Evolutionary conservation across 2,888 invertebrate genomes (phyloP), one percentile per base, ranked within the genome.

Genomic region (Lepidocyrtinus sp.): DNA sequence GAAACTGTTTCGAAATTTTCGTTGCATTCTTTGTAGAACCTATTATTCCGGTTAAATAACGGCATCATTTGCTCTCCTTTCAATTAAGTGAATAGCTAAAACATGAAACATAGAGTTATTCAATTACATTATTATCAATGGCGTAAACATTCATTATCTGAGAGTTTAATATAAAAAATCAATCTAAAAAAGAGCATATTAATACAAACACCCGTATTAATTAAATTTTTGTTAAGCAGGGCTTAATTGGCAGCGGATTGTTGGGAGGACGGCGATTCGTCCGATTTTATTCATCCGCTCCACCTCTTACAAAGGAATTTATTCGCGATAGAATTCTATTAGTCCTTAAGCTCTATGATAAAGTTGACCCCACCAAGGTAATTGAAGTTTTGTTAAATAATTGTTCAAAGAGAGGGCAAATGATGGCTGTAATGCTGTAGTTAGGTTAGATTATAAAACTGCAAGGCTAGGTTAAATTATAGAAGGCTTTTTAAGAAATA

Each of bases 301-400:
- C 71, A 24, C 86, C 86, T 85, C 91, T 96, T 88, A 91, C 95
- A 85, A 91, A 96, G 89, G 94, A 95, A 88, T 91, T 95, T 88
- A 94, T 98, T 89, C 90, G 92, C 89, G 94, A 96, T 89, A 92
- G 99, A 89, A 97, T 99, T 86, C 90, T 98, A 88, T 94, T 99
- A 90, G 96, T 98, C 86, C 93, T 99, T 88, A 95, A 95, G 91
- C 93, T 99, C 87, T 99, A 96, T 92, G 99, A 99, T 92, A 99
- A 99, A 93, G 92, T 99, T 90, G 93, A 95, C 88, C 93, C 96
- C 87, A 92, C 93, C 88, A 96, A 98, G 96, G 98, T 98, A 82
- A 73, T 71, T 45, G 27, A 36, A 21, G 7, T 26, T 73, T 36
- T 27, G 26, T 17, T 1, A n/a, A 21, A 46, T 15, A 55, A 55